Conservation (phyloP, 2,797 vertebrate genomes). For the Rhinella marina region DNA sequence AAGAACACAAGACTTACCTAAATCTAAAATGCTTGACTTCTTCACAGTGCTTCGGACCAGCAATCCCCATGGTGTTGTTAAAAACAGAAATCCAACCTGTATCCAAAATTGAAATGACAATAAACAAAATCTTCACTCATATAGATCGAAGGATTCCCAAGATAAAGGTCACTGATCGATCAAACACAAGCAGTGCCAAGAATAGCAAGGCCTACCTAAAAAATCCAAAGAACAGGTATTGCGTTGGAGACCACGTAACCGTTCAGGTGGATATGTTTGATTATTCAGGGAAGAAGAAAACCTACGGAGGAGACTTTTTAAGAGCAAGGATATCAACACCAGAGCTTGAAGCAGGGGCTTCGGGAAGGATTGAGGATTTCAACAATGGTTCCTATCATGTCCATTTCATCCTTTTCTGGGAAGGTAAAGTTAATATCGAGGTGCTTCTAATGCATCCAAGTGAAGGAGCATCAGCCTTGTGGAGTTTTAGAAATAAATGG, state of each 20-base stretch:
- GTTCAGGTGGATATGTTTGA: slow-evolving; percentile 61
- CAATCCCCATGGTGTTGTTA: not conserved
- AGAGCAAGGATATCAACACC: slow-evolving; percentile 63
- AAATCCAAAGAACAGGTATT: slow-evolving; percentile 7
- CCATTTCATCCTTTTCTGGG: slow-evolving; percentile 67
- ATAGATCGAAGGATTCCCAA: slow-evolving; percentile 50
- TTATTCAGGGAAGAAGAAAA: slow-evolving; percentile 59
- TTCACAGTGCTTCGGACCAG: not conserved
- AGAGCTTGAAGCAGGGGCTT: slow-evolving; percentile 48
- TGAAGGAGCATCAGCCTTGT: slow-evolving; percentile 61
- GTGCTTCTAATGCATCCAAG: slow-evolving; percentile 63
- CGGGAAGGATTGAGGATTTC: slow-evolving; percentile 62
- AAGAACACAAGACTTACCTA: too few relatives aligned
- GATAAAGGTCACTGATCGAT: slow-evolving; percentile 43
- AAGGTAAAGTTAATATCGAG: slow-evolving; percentile 54
- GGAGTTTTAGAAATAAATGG: slow-evolving; percentile 65
- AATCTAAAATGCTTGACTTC: not conserved
- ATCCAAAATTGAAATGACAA: slow-evolving; percentile 29
- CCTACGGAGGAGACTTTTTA: slow-evolving; percentile 65
- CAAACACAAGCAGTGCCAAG: slow-evolving; percentile 44
- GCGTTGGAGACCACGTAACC: slow-evolving; percentile 16
- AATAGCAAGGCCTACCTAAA: slow-evolving; percentile 59
- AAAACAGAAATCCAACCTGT: not conserved
- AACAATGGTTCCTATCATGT: slow-evolving; percentile 64
- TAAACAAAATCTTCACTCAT: slow-evolving; percentile 25